Evolutionary conservation across 2,113 vertebrate species (phyloP).

Genomic region (Ariopsis seemanni): DNA sequence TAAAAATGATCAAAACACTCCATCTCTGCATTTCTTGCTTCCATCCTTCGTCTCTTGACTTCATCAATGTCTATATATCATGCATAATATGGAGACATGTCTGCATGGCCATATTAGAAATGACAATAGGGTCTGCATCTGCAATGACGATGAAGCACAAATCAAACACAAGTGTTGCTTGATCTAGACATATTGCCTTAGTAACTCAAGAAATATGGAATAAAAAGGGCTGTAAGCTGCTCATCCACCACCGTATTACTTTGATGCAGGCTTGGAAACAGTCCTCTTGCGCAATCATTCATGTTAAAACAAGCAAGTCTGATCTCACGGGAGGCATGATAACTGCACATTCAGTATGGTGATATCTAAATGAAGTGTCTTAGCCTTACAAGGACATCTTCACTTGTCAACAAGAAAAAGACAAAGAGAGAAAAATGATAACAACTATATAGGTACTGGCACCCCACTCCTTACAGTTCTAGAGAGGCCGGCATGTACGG

Average conservation of each 20-base stretch:
- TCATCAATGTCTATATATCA: slow-evolving; percentile 51
- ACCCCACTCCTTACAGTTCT: slow-evolving; percentile 67
- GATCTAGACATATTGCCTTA: slow-evolving; percentile 57
- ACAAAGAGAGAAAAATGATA: slow-evolving; percentile 38
- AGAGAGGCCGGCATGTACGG: slow-evolving; percentile 87
- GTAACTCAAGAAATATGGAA: slow-evolving; percentile 53
- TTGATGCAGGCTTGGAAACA: slow-evolving; percentile 64
- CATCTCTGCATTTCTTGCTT: slow-evolving; percentile 38
- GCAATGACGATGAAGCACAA: slow-evolving; percentile 62
- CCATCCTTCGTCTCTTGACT: slow-evolving; percentile 54
- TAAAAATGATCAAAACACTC: slow-evolving; percentile 68
- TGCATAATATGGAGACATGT: slow-evolving; percentile 51
- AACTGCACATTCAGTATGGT: slow-evolving; percentile 35
- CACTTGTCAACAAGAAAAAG: slow-evolving; percentile 35
- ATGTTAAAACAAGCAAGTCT: slow-evolving; percentile 54
- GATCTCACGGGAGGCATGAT: slow-evolving; percentile 45
- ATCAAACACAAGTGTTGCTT: slow-evolving; percentile 53
- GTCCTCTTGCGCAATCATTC: slow-evolving; percentile 53
- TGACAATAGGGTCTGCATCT: slow-evolving; percentile 58
- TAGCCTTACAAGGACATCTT: slow-evolving; percentile 22
- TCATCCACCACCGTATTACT: slow-evolving; percentile 65
- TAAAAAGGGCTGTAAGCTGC: slow-evolving; percentile 59
- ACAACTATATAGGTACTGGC: slow-evolving; percentile 22
- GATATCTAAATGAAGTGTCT: slow-evolving; percentile 43
- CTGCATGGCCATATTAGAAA: slow-evolving; percentile 63